Conservation (phyloP, 1,140 invertebrate species). For the Linepithema humile region DNA sequence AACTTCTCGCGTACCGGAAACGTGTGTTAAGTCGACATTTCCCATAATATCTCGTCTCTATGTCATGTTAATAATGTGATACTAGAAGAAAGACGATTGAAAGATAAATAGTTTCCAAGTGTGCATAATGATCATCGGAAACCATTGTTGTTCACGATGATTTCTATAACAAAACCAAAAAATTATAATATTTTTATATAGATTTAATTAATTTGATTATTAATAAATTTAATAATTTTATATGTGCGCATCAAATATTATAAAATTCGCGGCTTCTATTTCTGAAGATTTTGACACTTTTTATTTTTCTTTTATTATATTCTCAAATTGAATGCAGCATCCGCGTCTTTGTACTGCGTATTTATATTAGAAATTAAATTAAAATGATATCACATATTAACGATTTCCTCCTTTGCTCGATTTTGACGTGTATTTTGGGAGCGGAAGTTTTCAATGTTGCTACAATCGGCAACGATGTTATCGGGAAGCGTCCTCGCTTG, state of each 20-base stretch:
- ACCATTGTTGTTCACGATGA: slow-evolving; percentile 20
- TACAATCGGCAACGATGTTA: neutral
- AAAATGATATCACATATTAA: neutral
- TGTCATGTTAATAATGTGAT: slow-evolving; percentile 18
- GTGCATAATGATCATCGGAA: slow-evolving; percentile 25
- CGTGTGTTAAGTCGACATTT: slow-evolving; percentile 40
- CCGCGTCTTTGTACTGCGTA: neutral
- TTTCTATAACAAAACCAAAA: neutral
- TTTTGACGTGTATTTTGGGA: neutral
- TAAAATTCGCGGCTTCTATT: neutral
- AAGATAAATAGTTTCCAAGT: slow-evolving; percentile 30
- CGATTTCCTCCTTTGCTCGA: neutral
- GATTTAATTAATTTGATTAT: too few species aligned
- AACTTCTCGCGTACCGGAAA: slow-evolving; percentile 40
- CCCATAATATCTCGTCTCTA: slow-evolving; percentile 33
- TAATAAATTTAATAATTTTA: neutral
- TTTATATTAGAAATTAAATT: neutral
- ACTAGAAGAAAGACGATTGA: slow-evolving; percentile 2
- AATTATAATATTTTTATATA: too few species aligned
- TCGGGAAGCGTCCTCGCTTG: neutral
- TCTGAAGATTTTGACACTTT: neutral
- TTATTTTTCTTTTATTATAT: slow-evolving; percentile 6
- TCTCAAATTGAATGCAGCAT: neutral
- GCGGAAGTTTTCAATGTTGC: neutral
- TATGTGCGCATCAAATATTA: neutral